A percentile compares a stretch with the other conserved stretches of the same genome.
These are phyloP conservation scores for Nannoperca obscura DNA, from an alignment of 2,797 vertebrate species.

Conservation along the genomic window DNA sequence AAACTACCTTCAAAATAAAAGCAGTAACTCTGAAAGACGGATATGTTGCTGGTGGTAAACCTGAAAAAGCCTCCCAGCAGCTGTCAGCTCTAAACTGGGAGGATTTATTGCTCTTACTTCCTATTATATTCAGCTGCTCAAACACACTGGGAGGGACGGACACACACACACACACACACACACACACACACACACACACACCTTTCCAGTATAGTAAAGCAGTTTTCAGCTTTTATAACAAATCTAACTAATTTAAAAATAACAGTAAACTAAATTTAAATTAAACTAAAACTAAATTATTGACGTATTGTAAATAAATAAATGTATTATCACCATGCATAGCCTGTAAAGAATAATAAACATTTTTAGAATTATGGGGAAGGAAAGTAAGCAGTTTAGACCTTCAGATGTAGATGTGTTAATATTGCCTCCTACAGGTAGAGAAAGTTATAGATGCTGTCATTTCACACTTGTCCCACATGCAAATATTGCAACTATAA, in stretches of 20 bases:
- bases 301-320: neutral
- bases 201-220: neutral
- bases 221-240: neutral
- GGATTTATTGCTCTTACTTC: slow-evolving; percentile 59
- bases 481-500: neutral
- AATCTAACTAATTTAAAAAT: neutral
- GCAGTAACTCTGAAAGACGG: neutral
- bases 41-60: slow-evolving; percentile 5
- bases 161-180: slow-evolving; percentile 4
- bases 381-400: neutral
- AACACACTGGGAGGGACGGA: slow-evolving; percentile 4
- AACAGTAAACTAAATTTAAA: neutral
- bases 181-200: slow-evolving; percentile 5
- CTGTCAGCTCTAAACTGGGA: slow-evolving; percentile 71
- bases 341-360: no score
- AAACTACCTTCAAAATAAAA: neutral
- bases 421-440: neutral
- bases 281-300: neutral
- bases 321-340: no score
- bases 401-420: no score
- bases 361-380: neutral
- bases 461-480: neutral
- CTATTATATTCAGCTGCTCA: slow-evolving; percentile 55
- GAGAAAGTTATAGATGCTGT: neutral
- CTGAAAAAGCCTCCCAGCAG: slow-evolving; percentile 55